Evolutionary conservation across 2,888 invertebrate species (phyloP).

Genomic region (Carterocephalus palaemon): DNA sequence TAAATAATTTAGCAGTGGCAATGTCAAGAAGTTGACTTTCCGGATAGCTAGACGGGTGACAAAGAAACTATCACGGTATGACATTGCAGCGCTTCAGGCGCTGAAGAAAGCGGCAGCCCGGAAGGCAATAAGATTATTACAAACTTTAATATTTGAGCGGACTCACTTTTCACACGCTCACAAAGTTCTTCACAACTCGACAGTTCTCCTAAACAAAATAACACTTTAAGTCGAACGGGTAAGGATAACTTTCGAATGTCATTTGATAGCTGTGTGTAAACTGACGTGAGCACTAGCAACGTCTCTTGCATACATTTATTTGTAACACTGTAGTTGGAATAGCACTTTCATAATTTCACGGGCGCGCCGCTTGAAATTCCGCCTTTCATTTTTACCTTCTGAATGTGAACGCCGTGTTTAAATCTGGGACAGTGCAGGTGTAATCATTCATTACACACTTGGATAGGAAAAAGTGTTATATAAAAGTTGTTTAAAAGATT

Average conservation of each 20-base stretch:
- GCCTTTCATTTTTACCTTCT: slow-evolving; percentile 23
- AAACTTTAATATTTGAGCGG: slow-evolving; percentile 22
- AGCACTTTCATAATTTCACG: slow-evolving; percentile 31
- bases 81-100: slow-evolving; percentile 11
- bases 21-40: too few species aligned
- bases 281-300: slow-evolving; percentile 2
- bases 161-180: neutral
- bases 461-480: slow-evolving; percentile 6
- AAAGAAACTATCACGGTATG: slow-evolving; percentile 15
- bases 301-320: slow-evolving; percentile 23
- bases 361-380: slow-evolving; percentile 31
- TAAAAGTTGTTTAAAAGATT: too few species aligned
- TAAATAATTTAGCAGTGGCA: too few species aligned
- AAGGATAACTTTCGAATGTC: neutral
- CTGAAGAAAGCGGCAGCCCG: slow-evolving; percentile 14
- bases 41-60: too few species aligned
- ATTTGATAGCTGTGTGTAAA: neutral
- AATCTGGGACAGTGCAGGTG: slow-evolving; percentile 19
- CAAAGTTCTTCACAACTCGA: neutral
- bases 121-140: slow-evolving; percentile 23
- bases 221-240: neutral
- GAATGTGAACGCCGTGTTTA: slow-evolving; percentile 17
- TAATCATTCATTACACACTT: slow-evolving; percentile 18
- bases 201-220: neutral
- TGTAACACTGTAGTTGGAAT: slow-evolving; percentile 21